Conservation (phyloP, 2,888 invertebrate species). For the Rhagophthalmus giganteus region DNA sequence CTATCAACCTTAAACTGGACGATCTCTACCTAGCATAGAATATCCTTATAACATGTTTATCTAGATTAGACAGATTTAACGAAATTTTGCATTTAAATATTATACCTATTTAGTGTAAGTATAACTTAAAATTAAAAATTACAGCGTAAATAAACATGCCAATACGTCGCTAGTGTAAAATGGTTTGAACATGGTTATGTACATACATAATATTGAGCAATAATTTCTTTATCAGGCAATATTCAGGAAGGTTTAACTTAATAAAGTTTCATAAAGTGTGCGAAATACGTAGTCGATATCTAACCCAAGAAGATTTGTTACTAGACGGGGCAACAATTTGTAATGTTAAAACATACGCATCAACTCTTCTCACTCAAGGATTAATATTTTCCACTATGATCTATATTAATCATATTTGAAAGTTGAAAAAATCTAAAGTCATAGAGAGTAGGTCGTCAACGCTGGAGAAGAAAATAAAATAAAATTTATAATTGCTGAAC, state of each 20-base stretch:
- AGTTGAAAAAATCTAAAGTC: conserved; percentile 23
- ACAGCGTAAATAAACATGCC: no score
- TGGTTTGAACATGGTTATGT: not conserved
- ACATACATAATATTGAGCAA: not conserved
- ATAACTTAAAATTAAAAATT: no score
- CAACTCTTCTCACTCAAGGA: conserved; percentile 6
- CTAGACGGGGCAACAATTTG: conserved; percentile 20
- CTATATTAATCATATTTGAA: conserved; percentile 26
- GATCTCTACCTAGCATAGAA: no score
- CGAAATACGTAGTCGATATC: conserved; percentile 12
- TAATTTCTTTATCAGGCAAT: conserved; percentile 3
- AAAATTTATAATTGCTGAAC: conserved; percentile 2
- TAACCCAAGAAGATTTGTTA: conserved; percentile 18
- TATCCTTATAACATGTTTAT: no score
- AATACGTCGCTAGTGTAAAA: no score
- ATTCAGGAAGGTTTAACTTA: conserved; percentile 1
- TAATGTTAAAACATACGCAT: conserved; percentile 24
- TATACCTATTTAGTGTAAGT: no score
- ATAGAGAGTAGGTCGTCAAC: conserved; percentile 15
- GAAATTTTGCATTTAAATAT: no score
- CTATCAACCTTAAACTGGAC: no score
- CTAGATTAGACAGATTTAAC: no score
- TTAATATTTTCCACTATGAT: conserved; percentile 20
- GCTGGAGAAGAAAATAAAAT: conserved; percentile 17
- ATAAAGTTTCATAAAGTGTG: conserved; percentile 7